These are phyloP conservation scores for Psittacula derbiana DNA, from an alignment of 2,797 vertebrate species.

Conservation along the genomic window DNA sequence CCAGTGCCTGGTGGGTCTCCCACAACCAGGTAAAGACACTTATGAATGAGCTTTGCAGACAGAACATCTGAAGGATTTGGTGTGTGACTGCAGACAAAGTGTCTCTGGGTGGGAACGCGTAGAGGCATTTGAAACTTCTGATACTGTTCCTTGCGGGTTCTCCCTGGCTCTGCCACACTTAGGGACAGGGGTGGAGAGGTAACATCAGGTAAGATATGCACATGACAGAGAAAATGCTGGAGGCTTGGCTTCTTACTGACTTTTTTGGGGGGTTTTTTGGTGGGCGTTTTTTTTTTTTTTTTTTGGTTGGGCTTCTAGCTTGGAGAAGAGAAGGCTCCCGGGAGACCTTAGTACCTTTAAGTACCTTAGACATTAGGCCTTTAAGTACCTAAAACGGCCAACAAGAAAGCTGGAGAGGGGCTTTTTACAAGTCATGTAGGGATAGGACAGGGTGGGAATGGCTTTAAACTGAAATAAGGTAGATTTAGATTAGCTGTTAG, in stretches of 20 bases:
- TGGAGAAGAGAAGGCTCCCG: neutral
- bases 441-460: neutral
- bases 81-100: rapidly evolving
- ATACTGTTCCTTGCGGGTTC: neutral
- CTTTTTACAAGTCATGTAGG: neutral
- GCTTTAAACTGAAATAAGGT: neutral
- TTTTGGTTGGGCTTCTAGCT: neutral
- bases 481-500: neutral
- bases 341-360: neutral
- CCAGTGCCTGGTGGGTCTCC: constrained; percentile 98
- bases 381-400: neutral
- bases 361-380: neutral
- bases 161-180: neutral
- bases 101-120: neutral
- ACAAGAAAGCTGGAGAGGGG: neutral
- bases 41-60: rapidly evolving
- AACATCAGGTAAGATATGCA: rapidly evolving
- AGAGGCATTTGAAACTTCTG: rapidly evolving
- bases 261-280: neutral
- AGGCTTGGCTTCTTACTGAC: neutral
- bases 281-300: neutral
- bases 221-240: neutral
- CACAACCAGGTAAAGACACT: constrained; percentile 88
- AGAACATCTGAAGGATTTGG: neutral
- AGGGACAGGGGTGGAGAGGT: neutral